These are phyloP conservation scores for Myotis yumanensis DNA, from an alignment of 2,113 vertebrate genomes.

Conservation along the genomic window DNA sequence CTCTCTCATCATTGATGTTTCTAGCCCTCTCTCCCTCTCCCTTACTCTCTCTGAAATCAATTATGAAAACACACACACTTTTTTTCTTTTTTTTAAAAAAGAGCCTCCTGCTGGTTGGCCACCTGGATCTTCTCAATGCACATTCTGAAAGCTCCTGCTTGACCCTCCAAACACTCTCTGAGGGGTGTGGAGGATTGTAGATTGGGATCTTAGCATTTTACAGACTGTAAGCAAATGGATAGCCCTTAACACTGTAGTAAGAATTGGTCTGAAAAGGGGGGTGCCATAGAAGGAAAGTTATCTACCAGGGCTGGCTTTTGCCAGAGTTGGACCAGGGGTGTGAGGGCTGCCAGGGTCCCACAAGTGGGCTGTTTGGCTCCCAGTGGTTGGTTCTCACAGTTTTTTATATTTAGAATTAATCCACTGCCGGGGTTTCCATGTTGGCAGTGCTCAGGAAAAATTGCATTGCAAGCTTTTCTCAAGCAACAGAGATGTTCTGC, in stretches of 20 bases:
- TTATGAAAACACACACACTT: no score
- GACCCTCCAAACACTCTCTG: not conserved
- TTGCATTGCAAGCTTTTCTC: not conserved
- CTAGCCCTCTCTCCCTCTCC: no score
- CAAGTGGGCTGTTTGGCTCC: no score
- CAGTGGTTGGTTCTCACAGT: not conserved
- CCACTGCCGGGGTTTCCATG: fast-evolving
- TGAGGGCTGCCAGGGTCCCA: not conserved
- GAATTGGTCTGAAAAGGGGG: not conserved
- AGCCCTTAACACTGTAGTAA: not conserved
- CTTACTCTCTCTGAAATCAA: no score
- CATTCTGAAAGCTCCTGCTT: not conserved
- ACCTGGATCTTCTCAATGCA: not conserved
- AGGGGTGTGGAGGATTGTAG: fast-evolving
- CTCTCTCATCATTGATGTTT: no score
- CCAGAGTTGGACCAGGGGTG: not conserved
- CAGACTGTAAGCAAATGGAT: not conserved
- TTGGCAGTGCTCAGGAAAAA: not conserved
- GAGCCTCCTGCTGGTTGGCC: not conserved
- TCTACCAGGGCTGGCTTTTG: not conserved
- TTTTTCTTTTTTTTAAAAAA: not conserved
- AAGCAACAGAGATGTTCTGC: not conserved
- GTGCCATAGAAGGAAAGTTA: not conserved
- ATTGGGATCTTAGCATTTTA: not conserved
- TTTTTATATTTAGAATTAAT: not conserved